A percentile compares a stretch with the other conserved stretches of the same genome.
phyloP scores from a whole-genome alignment of 1,140 invertebrate genomes.

The Bursaphelenchus mucronatus region DNA sequence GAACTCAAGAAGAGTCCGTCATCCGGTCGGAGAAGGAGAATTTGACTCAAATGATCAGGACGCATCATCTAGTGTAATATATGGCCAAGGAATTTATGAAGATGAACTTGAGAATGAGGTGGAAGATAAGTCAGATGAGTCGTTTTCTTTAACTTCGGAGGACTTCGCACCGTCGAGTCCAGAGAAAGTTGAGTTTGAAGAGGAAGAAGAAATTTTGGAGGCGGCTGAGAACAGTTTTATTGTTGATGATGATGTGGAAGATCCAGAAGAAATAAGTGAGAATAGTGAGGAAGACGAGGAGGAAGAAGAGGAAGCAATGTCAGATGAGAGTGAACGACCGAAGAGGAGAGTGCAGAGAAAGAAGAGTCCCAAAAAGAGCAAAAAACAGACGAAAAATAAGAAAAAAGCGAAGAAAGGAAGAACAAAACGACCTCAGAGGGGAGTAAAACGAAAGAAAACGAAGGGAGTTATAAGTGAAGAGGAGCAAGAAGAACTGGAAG shows the following conservation, averaged over 20 bases:
- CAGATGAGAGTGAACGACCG: background rate
- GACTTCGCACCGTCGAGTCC: too few species aligned
- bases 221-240: background rate
- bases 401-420: too few species aligned
- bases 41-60: slow-evolving; percentile 6
- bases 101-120: slow-evolving; percentile 10
- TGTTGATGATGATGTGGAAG: background rate
- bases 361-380: background rate
- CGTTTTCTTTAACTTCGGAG: too few species aligned
- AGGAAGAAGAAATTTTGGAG: slow-evolving; percentile 4
- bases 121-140: slow-evolving; percentile 3
- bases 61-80: background rate
- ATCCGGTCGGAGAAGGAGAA: background rate
- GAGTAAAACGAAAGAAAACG: too few species aligned
- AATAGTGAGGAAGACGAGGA: background rate
- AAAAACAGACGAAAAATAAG: too few species aligned
- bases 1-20: background rate
- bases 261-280: background rate
- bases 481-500: too few species aligned
- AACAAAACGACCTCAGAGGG: too few species aligned
- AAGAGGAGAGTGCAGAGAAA: slow-evolving; percentile 15
- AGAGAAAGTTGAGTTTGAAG: background rate
- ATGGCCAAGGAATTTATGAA: background rate
- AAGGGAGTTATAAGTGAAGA: too few species aligned
- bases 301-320: background rate